Evolutionary conservation across 2,888 invertebrate genomes (phyloP).

Genomic region (Bibio marci): DNA sequence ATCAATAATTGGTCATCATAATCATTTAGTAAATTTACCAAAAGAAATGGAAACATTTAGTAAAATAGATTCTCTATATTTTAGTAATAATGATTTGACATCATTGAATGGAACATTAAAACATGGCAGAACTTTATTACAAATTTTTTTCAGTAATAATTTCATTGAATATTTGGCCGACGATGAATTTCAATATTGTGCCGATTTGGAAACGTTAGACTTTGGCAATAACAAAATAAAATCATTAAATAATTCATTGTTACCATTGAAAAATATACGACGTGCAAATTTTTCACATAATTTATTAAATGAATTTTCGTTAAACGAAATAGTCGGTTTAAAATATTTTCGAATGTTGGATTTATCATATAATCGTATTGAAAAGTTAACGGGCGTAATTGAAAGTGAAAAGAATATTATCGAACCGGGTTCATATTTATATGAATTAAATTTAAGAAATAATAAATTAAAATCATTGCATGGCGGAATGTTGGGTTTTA

Average conservation of each 20-base stretch:
- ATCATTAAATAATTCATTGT: conserved; percentile 53
- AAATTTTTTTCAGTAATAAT: conserved; percentile 54
- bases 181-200: conserved; percentile 59
- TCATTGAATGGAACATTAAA: conserved; percentile 54
- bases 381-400: conserved; percentile 43
- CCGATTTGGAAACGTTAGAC: conserved; percentile 48
- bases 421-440: conserved; percentile 55
- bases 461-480: conserved; percentile 54
- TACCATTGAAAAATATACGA: conserved; percentile 46
- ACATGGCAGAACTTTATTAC: conserved; percentile 45
- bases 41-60: conserved; percentile 51
- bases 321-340: conserved; percentile 61
- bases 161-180: conserved; percentile 54
- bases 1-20: conserved; percentile 56
- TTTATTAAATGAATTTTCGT: conserved; percentile 55
- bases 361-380: conserved; percentile 59
- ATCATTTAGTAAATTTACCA: conserved; percentile 52
- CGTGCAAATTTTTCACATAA: conserved; percentile 63
- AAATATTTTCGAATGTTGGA: conserved; percentile 53
- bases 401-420: conserved; percentile 38
- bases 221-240: conserved; percentile 56
- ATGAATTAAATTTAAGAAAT: conserved; percentile 55
- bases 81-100: conserved; percentile 53
- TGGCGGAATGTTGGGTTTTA: conserved; percentile 58
- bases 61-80: conserved; percentile 49